A percentile compares a stretch with the other conserved stretches of the same genome.
Evolutionary conservation across 2,113 vertebrate genomes (phyloP).

Genomic region (Rallus limicola): DNA sequence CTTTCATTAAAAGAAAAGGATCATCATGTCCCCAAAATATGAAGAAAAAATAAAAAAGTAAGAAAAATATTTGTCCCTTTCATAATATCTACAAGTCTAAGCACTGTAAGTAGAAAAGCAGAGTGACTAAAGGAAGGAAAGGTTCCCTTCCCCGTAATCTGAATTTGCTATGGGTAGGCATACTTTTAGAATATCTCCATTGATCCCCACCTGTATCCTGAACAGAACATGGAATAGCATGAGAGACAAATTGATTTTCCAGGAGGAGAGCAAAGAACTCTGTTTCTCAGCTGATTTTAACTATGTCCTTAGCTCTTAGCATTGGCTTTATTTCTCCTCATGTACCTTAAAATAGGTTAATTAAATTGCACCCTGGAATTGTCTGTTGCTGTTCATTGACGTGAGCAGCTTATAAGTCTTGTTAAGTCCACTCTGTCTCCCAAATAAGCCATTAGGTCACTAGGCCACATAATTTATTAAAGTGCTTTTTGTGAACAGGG

Average conservation of each 20-base stretch:
- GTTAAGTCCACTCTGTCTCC: not conserved
- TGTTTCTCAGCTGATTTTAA: not conserved
- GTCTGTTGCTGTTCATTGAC: not conserved
- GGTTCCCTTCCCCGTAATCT: not conserved
- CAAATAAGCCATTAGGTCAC: constrained; percentile 23
- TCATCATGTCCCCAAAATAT: not conserved
- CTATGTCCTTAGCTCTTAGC: not conserved
- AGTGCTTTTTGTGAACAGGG: constrained; percentile 22
- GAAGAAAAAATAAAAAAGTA: not conserved
- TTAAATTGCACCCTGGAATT: not conserved
- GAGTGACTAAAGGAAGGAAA: not conserved
- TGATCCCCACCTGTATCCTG: not conserved
- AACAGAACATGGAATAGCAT: not conserved
- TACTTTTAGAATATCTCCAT: not conserved
- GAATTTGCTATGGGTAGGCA: not conserved
- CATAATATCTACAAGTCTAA: not conserved
- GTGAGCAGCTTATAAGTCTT: not conserved
- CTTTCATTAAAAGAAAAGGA: not conserved
- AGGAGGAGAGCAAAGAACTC: not conserved
- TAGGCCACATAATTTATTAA: constrained; percentile 30
- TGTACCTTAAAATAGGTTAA: not conserved
- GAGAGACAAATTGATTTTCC: not conserved
- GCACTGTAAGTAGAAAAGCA: not conserved
- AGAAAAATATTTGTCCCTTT: not conserved
- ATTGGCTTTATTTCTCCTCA: not conserved